Conservation (phyloP, 2,888 invertebrate species). For the Sericinus montela region DNA sequence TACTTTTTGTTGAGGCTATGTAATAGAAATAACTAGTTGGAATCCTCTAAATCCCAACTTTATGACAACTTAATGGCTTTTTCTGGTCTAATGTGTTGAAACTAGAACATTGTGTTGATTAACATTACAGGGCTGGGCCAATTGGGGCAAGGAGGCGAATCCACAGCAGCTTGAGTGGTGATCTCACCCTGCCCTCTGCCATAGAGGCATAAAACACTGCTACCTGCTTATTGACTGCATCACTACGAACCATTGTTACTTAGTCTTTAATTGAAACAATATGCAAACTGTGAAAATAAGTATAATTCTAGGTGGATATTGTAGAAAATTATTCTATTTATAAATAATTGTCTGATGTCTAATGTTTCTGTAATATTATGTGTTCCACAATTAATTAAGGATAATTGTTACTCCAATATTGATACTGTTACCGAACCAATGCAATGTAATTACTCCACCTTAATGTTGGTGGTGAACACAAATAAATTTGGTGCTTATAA, state of each 20-base stretch:
- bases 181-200: constrained; percentile 76
- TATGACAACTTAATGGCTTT: too few relatives aligned
- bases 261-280: constrained; percentile 80
- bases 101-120: not conserved
- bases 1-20: too few relatives aligned
- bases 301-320: constrained; percentile 78
- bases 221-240: constrained; percentile 82
- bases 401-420: constrained; percentile 79
- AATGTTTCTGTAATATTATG: constrained; percentile 81
- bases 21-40: too few relatives aligned
- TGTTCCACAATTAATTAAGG: constrained; percentile 82
- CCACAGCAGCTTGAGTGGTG: constrained; percentile 78
- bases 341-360: constrained; percentile 78
- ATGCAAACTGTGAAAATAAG: constrained; percentile 85
- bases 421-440: constrained; percentile 81
- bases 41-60: too few relatives aligned
- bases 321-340: constrained; percentile 81
- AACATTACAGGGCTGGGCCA: constrained; percentile 80
- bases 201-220: constrained; percentile 75
- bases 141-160: constrained; percentile 82
- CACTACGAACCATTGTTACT: constrained; percentile 81
- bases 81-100: too few relatives aligned
- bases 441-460: constrained; percentile 81
- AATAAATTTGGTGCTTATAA: constrained; percentile 80
- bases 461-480: constrained; percentile 79